Evolutionary conservation across 1,140 invertebrate genomes (phyloP).

Genomic region (Olivierus martensii): DNA sequence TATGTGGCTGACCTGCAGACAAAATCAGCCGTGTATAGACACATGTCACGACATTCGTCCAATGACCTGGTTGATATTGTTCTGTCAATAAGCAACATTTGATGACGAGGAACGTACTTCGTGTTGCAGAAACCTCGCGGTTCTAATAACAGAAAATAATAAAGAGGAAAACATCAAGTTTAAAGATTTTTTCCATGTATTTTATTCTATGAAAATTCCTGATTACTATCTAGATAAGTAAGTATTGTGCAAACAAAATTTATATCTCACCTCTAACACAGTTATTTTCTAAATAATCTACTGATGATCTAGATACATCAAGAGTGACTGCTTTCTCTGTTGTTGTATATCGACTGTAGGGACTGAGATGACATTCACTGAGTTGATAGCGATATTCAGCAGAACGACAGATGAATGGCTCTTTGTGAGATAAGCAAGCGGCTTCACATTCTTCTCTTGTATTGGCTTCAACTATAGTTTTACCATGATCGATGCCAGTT

Average conservation of each 20-base stretch:
- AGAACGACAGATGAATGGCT: slow-evolving; percentile 70
- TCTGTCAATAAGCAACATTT: slow-evolving; percentile 4
- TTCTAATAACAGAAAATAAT: not conserved
- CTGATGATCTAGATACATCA: slow-evolving; percentile 3
- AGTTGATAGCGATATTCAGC: slow-evolving; percentile 75
- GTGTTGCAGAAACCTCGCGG: slow-evolving; percentile 16
- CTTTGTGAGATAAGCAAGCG: slow-evolving; percentile 67
- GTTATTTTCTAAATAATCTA: slow-evolving; percentile 35
- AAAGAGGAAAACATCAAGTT: too few relatives aligned
- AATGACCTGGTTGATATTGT: not conserved
- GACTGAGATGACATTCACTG: slow-evolving; percentile 68
- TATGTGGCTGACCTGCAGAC: slow-evolving; percentile 14
- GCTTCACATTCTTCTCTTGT: slow-evolving; percentile 69
- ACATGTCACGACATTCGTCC: slow-evolving; percentile 12
- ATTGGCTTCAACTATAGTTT: slow-evolving; percentile 33
- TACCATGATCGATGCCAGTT: slow-evolving; percentile 40
- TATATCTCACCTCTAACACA: slow-evolving; percentile 30
- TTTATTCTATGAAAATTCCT: not conserved
- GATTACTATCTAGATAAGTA: too few relatives aligned
- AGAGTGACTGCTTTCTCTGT: slow-evolving; percentile 14
- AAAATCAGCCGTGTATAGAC: slow-evolving; percentile 10
- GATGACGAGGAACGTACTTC: slow-evolving; percentile 2
- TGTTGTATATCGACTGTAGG: slow-evolving; percentile 54
- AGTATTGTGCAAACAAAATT: too few relatives aligned
- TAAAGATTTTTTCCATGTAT: not conserved